Base-by-base conservation (phyloP, 1,140 invertebrate genomes). In the Rhynchophorus ferrugineus region DNA sequence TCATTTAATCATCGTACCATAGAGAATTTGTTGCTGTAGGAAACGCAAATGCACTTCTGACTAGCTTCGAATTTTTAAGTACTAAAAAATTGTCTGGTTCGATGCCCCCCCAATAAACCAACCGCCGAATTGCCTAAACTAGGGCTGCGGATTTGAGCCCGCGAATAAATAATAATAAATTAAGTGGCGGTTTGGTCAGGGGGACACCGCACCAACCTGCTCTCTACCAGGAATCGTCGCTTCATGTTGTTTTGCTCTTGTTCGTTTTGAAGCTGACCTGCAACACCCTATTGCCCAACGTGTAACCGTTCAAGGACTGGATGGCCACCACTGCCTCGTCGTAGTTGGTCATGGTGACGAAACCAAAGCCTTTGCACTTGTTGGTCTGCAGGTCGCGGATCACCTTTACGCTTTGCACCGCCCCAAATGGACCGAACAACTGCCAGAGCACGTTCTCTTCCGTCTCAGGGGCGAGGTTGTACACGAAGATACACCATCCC, bases 351-450 rank as follows among this genome's bases (percentile, higher is more conserved):
- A 99, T 99, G 46, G 94, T 98, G 51, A 99, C 95, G 73, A 98
- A 98, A n/a, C 94, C 96, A 72, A 97, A 98, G 61, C 96, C 96
- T 75, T 98, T 98, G 81, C 96, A 98, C 75, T 98, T 98, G 76
- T 96, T 95, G 54, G 95, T 96, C 73, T 96, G 90, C 65, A 94
- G 80, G 75, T 98, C 95, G 54, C 95, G 84, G 65, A 98, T 96
- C 44, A 95, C 89, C 78, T 98, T 98, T 21, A 98, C 95, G 67
- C 89, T 94, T 73, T 98, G 93, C 49, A 99, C 95, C 53, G 95
- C 95, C 49, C 96, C 96, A 72, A 98, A 99, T 3, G 95, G 96
- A 2, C 95, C 96, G 75, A 99, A 99, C 58, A 99, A 76, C 71
- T 98, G 93, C 96, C 96, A 99, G 46, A 99, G 79, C 35, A 96